These are phyloP conservation scores for Stichopus chloronotus DNA, from an alignment of 35 echinoderm and acorn worm genomes.

Conservation along the genomic window DNA sequence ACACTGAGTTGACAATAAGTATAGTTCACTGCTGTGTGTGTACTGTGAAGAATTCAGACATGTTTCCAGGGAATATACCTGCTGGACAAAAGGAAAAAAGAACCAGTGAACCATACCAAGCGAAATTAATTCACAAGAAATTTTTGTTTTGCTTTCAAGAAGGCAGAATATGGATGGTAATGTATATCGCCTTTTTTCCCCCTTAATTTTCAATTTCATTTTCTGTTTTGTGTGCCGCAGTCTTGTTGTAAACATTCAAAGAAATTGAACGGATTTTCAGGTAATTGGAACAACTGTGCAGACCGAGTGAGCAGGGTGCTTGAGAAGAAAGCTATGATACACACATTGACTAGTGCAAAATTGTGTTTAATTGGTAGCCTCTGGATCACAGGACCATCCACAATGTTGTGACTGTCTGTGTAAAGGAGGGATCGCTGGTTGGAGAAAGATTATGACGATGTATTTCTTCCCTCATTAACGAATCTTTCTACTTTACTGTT, in stretches of 20 bases:
- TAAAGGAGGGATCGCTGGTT: too few relatives aligned
- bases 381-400: too few relatives aligned
- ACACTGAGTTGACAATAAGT: conserved; percentile 21
- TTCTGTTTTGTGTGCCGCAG: too few relatives aligned
- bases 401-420: too few relatives aligned
- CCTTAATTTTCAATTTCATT: too few relatives aligned
- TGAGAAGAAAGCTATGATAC: too few relatives aligned
- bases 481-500: too few relatives aligned
- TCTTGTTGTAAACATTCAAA: neutral
- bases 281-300: neutral
- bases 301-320: too few relatives aligned
- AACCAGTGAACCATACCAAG: neutral
- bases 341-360: too few relatives aligned
- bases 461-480: too few relatives aligned
- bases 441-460: too few relatives aligned
- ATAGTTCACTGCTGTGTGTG: neutral
- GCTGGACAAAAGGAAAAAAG: neutral
- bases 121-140: neutral
- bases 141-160: neutral
- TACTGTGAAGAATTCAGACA: neutral
- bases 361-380: too few relatives aligned
- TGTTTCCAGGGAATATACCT: conserved; percentile 14
- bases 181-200: neutral
- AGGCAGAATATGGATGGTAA: conserved; percentile 10
- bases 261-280: neutral